Conservation (phyloP, 2,888 invertebrate species). For the Aelia acuminata region DNA sequence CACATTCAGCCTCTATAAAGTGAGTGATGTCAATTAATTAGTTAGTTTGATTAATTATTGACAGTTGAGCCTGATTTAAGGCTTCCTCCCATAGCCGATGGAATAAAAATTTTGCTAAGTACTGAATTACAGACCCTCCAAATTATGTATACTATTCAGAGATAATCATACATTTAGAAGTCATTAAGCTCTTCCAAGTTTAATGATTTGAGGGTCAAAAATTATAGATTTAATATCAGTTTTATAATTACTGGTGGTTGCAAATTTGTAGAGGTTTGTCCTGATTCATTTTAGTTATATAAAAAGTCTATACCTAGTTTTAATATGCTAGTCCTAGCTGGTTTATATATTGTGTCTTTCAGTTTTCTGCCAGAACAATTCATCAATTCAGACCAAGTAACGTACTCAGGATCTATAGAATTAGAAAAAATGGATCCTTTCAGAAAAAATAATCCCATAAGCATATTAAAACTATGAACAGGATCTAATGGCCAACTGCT, state of each 20-base stretch:
- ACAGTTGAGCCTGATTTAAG: too few relatives aligned
- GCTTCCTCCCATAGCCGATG: too few relatives aligned
- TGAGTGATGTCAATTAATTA: too few relatives aligned
- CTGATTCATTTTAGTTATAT: not conserved
- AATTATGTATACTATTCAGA: not conserved
- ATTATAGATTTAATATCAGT: not conserved
- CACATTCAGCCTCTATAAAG: too few relatives aligned
- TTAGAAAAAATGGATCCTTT: not conserved
- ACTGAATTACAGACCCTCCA: too few relatives aligned
- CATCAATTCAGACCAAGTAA: not conserved
- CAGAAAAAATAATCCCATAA: not conserved
- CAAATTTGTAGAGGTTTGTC: not conserved
- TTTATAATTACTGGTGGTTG: not conserved
- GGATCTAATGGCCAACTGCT: not conserved
- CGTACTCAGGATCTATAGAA: not conserved
- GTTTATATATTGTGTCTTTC: slow-evolving; percentile 18
- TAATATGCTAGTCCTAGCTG: not conserved
- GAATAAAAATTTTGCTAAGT: too few relatives aligned
- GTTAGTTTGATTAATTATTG: too few relatives aligned
- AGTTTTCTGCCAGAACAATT: slow-evolving; percentile 5
- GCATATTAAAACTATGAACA: slow-evolving; percentile 18
- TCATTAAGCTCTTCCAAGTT: not conserved
- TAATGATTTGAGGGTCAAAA: not conserved
- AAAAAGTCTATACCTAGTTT: too few relatives aligned
- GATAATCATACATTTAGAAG: not conserved